Conservation (phyloP, 2,797 vertebrate species). For the Psittacula derbiana region DNA sequence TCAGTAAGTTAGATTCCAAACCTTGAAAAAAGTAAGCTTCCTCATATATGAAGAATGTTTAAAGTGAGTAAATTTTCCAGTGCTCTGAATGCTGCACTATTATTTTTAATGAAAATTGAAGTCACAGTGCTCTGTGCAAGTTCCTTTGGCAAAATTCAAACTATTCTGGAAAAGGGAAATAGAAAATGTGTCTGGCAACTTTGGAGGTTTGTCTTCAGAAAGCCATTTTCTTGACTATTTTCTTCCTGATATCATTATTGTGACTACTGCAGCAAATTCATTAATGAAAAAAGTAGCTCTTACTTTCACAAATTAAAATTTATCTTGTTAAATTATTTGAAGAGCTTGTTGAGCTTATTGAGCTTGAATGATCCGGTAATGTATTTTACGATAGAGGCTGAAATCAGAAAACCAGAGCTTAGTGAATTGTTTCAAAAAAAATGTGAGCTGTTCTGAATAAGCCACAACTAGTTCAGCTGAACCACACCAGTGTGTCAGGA, state of each 20-base stretch:
- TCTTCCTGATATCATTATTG: not conserved
- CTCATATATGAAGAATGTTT: not conserved
- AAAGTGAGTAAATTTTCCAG: not conserved
- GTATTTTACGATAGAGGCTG: not conserved
- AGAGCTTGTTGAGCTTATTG: not conserved
- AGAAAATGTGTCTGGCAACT: not conserved
- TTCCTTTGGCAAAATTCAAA: not conserved
- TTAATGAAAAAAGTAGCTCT: not conserved
- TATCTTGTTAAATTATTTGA: not conserved
- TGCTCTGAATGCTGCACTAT: not conserved
- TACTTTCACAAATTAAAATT: not conserved
- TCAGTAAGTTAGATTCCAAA: not conserved
- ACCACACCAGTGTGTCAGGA: not conserved
- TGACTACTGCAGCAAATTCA: not conserved
- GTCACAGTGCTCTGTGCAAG: not conserved
- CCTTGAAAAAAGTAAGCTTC: not conserved
- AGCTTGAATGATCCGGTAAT: not conserved
- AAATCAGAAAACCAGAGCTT: constrained; percentile 16
- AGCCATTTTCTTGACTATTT: not conserved
- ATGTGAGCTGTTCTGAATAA: not conserved
- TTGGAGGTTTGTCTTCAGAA: not conserved
- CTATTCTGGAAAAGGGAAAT: not conserved
- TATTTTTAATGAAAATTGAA: not conserved
- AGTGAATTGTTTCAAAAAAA: not conserved
- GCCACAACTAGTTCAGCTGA: not conserved